Percentiles rank a stretch among this genome's conserved stretches.
Conservation (phyloP, 1,140 invertebrate species). For the Drosophila burlai region DNA sequence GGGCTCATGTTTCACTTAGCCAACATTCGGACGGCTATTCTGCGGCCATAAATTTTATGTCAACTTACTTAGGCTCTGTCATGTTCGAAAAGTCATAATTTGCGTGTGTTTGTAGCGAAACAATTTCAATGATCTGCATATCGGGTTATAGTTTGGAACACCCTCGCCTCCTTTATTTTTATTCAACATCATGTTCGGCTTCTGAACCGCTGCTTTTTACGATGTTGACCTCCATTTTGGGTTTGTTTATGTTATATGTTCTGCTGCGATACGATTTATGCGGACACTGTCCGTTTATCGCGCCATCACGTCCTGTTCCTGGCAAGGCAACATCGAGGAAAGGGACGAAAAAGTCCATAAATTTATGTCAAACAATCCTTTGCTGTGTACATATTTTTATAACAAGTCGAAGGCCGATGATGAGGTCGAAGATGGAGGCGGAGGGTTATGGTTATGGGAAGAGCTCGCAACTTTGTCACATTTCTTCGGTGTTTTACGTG, state of each 20-base stretch:
- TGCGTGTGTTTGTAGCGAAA: slow-evolving; percentile 29
- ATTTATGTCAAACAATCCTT: slow-evolving; percentile 74
- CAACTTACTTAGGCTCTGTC: slow-evolving; percentile 62
- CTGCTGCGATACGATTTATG: slow-evolving; percentile 64
- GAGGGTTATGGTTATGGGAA: slow-evolving; percentile 1
- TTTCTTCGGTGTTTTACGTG: slow-evolving; percentile 28
- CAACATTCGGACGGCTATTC: slow-evolving; percentile 45
- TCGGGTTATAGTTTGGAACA: slow-evolving; percentile 38
- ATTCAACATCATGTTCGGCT: slow-evolving; percentile 35
- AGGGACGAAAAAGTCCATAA: slow-evolving; percentile 47
- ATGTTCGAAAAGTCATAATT: slow-evolving; percentile 56
- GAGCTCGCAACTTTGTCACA: slow-evolving; percentile 33
- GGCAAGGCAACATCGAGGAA: slow-evolving; percentile 16
- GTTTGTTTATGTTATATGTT: slow-evolving; percentile 43
- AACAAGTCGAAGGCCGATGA: slow-evolving; percentile 28
- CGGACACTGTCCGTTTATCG: slow-evolving; percentile 74
- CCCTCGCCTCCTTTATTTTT: not conserved
- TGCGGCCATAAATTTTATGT: slow-evolving; percentile 62
- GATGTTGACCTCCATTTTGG: slow-evolving; percentile 52
- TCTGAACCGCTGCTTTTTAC: slow-evolving; percentile 52
- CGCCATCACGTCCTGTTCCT: slow-evolving; percentile 61
- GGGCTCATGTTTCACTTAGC: slow-evolving; percentile 72
- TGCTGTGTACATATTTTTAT: slow-evolving; percentile 50
- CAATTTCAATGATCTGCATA: slow-evolving; percentile 79
- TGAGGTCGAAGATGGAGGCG: not conserved